A percentile compares a stretch with the other conserved stretches of the same genome.
Conservation (phyloP, 1,140 invertebrate species). For the Drosophila albomicans region DNA sequence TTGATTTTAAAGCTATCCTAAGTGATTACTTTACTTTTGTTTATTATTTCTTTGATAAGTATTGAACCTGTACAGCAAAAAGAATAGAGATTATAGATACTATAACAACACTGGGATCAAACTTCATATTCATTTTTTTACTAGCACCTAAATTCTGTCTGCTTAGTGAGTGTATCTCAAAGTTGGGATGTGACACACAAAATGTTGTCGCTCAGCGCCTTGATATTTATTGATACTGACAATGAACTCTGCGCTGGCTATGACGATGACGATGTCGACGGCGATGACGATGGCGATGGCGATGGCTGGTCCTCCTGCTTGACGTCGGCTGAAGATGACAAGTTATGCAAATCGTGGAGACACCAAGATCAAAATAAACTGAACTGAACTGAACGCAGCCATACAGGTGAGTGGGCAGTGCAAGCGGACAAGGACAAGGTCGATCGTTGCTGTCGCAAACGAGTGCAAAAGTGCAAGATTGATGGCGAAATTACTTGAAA, state of each 20-base stretch:
- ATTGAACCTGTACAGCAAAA: too few species aligned
- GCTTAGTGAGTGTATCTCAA: too few species aligned
- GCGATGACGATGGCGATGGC: background rate
- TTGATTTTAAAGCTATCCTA: too few species aligned
- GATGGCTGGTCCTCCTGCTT: slow-evolving; percentile 12
- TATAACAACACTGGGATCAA: too few species aligned
- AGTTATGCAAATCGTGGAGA: slow-evolving; percentile 82
- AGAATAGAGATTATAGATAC: too few species aligned
- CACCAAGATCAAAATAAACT: slow-evolving; percentile 79
- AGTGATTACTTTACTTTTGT: too few species aligned
- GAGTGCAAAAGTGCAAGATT: slow-evolving; percentile 84
- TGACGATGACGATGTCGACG: too few species aligned
- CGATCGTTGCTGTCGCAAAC: slow-evolving; percentile 60
- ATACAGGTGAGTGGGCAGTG: slow-evolving; percentile 70
- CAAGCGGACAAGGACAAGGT: slow-evolving; percentile 59
- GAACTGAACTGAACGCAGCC: slow-evolving; percentile 68
- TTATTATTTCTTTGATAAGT: too few species aligned
- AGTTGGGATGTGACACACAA: slow-evolving; percentile 36
- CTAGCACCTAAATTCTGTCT: too few species aligned
- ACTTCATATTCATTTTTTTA: too few species aligned
- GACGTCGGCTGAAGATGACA: slow-evolving; percentile 65
- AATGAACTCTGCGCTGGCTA: slow-evolving; percentile 61
- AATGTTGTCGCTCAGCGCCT: slow-evolving; percentile 77
- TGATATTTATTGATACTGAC: slow-evolving; percentile 83
- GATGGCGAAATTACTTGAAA: slow-evolving; percentile 83